These are phyloP conservation scores for Hydrolagus colliei DNA, from an alignment of 2,797 vertebrate species.

Conservation along the genomic window DNA sequence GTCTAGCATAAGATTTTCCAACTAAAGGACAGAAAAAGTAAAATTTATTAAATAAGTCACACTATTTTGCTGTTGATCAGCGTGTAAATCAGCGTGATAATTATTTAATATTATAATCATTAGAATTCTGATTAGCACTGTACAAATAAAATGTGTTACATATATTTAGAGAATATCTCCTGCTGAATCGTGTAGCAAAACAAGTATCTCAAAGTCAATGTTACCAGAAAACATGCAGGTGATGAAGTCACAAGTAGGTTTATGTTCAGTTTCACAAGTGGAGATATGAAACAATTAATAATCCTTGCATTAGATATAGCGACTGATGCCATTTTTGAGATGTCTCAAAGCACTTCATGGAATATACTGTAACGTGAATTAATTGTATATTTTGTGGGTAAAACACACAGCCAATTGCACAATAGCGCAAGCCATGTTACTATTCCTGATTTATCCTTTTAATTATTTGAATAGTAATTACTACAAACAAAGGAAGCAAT, in stretches of 20 bases:
- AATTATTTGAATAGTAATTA: background rate
- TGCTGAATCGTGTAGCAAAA: background rate
- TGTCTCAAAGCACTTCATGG: no score
- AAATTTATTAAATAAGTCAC: no score
- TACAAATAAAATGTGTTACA: no score
- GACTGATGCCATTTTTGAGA: no score
- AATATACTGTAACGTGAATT: no score
- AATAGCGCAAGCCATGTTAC: background rate
- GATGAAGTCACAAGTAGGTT: background rate
- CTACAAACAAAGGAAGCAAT: background rate
- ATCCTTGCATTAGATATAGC: no score
- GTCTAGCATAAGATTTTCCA: slow-evolving; percentile 98
- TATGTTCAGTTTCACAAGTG: background rate
- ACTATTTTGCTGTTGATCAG: no score
- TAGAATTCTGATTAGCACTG: background rate
- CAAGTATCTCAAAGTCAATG: background rate
- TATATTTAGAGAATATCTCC: background rate
- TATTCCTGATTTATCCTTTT: background rate
- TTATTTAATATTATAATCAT: background rate
- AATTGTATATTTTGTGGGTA: no score
- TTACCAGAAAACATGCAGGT: no score
- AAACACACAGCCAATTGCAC: no score
- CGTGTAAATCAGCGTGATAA: background rate
- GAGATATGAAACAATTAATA: background rate
- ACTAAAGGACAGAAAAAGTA: slow-evolving; percentile 46